phyloP scores from a whole-genome alignment of 2,797 vertebrate genomes.

The Podargus strigoides region DNA sequence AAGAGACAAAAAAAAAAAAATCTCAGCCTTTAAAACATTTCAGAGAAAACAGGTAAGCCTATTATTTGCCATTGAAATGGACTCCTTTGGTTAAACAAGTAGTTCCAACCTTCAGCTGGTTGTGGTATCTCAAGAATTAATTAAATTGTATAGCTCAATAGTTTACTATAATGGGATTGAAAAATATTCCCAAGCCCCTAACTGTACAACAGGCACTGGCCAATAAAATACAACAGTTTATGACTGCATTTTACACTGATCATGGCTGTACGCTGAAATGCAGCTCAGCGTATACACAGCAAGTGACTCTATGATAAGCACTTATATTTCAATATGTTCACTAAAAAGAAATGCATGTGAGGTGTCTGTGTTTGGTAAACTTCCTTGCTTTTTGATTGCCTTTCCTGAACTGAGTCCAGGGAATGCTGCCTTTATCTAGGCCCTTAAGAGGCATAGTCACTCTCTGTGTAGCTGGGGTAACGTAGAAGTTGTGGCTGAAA shows the following conservation, averaged over 20 bases:
- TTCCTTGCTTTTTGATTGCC: neutral
- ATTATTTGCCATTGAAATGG: neutral
- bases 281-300: neutral
- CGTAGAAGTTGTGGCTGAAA: neutral
- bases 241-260: neutral
- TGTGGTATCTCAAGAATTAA: neutral
- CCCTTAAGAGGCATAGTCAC: neutral
- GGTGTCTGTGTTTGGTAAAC: neutral
- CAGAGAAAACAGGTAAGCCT: neutral
- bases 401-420: neutral
- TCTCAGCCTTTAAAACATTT: neutral
- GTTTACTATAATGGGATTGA: neutral
- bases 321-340: neutral
- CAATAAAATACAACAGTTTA: neutral
- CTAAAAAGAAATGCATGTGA: neutral
- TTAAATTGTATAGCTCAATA: neutral
- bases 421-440: neutral
- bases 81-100: neutral
- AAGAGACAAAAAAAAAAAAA: neutral
- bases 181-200: neutral
- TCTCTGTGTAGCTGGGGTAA: neutral
- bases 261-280: neutral
- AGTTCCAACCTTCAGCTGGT: neutral
- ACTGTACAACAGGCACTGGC: neutral
- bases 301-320: neutral